Percentiles rank a stretch among this genome's conserved stretches.
phyloP scores from a whole-genome alignment of 2,113 vertebrate genomes.

The Odocoileus hemionus region DNA sequence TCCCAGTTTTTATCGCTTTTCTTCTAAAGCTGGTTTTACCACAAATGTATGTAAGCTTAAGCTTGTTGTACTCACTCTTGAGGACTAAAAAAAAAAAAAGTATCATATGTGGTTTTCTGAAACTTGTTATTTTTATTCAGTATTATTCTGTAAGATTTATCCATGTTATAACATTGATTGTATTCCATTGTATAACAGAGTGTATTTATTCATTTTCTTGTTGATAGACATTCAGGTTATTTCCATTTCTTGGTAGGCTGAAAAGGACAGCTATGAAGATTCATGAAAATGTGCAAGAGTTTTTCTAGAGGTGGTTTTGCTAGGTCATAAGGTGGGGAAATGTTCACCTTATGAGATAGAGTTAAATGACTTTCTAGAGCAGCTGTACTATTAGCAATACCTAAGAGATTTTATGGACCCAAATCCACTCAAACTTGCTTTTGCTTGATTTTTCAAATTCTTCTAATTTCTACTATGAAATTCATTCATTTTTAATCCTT shows the following conservation, averaged over 20 bases:
- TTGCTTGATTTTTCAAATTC: constrained; percentile 18
- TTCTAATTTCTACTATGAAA: neutral
- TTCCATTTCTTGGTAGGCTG: neutral
- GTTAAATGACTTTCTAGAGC: neutral
- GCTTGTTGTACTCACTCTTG: neutral
- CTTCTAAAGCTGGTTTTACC: neutral
- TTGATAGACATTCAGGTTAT: neutral
- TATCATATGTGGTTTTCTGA: neutral
- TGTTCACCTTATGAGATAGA: neutral
- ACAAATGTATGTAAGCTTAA: neutral
- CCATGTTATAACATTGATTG: neutral
- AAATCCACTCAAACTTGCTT: neutral
- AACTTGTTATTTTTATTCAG: neutral
- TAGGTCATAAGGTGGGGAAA: neutral
- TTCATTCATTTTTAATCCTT: constrained; percentile 9
- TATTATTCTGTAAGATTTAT: neutral
- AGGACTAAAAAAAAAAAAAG: neutral
- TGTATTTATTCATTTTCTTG: neutral
- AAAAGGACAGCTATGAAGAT: neutral
- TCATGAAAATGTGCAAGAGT: neutral
- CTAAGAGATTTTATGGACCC: neutral
- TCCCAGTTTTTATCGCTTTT: neutral
- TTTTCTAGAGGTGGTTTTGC: neutral
- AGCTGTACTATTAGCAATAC: neutral
- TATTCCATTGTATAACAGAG: neutral